Evolutionary conservation across 2,113 vertebrate species (phyloP), one percentile per base, ranked within the genome.

Genomic region (Crotalus helleri): DNA sequence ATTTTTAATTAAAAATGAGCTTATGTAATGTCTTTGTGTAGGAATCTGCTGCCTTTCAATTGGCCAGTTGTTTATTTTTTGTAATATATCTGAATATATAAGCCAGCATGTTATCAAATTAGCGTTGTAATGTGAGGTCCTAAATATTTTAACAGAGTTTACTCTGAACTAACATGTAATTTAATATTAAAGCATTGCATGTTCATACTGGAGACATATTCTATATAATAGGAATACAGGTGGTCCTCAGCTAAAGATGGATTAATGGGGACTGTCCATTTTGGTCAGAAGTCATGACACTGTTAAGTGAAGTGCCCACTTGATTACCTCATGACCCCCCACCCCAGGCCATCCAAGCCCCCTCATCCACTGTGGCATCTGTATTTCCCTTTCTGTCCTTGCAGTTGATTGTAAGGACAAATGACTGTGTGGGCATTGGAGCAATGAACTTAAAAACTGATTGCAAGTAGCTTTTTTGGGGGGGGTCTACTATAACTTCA

Each of bases 81-180:
- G 33, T 87, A 53, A 53, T 53, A 53, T 29, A 15, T 7, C 13
- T 87, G 85, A 53, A 24, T 57, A n/a, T 89, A 39, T 89, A 54
- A 44, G 24, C 58, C 1, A 59, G 23, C 2, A 6, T 89, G 88
- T 59, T 33, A 89, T 58, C 5, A 59, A 89, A 59, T 44, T 89
- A 58, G 17, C 26, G 21, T 24, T 57, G 33, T 88, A 44, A 2
- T 81, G 23, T 81, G 2, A 2, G 33, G 10, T 88, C 53, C 55
- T 81, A 94, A 91, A 6, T 57, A 21, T 85, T 93, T 93, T 90
- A 51, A 55, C 94, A 54, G 51, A 23, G 87, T 88, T 8, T 19
- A 92, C 7, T 54, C 0, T 5, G 29, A 91, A 87, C 0, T 0
- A 7, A 89, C 21, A 61, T 1, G 90, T 55, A 33, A 87, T 59